Percentiles rank a stretch among this genome's conserved stretches.
phyloP scores from a whole-genome alignment of 2,797 vertebrate species.

The Onychomys arenicola region DNA sequence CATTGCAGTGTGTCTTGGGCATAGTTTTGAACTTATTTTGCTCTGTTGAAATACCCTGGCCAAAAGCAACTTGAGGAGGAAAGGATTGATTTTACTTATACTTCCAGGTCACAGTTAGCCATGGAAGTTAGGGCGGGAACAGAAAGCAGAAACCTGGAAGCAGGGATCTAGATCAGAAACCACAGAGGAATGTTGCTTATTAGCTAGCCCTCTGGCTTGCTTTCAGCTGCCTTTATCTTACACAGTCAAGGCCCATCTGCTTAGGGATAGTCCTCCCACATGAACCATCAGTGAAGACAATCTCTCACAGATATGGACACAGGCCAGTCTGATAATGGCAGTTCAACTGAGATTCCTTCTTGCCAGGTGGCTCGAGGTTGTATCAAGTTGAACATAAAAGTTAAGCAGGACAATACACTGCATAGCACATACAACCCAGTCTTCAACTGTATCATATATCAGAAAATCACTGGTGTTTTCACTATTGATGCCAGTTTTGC shows the following conservation, averaged over 20 bases:
- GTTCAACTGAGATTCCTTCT: not conserved
- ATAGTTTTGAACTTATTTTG: not conserved
- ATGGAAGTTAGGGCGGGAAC: not conserved
- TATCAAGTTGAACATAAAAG: not conserved
- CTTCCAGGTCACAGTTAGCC: not conserved
- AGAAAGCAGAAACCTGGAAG: not conserved
- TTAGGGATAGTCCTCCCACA: not conserved
- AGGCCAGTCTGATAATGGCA: not conserved
- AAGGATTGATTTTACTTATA: not conserved
- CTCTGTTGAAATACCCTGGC: not conserved
- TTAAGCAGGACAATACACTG: not conserved
- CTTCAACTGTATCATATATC: not conserved
- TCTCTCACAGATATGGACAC: not conserved
- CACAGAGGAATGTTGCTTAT: not conserved
- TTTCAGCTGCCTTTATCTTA: not conserved
- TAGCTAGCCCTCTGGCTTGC: not conserved
- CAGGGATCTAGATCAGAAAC: not conserved
- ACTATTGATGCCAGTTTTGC: not conserved
- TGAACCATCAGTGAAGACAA: not conserved
- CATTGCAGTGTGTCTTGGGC: not conserved
- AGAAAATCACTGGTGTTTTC: not conserved
- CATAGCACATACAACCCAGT: not conserved
- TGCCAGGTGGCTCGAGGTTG: not conserved
- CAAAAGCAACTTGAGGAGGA: not conserved
- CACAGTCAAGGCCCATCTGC: not conserved